Conservation (phyloP, 2,888 invertebrate species). For the Caenorhabditis macrosperma region DNA sequence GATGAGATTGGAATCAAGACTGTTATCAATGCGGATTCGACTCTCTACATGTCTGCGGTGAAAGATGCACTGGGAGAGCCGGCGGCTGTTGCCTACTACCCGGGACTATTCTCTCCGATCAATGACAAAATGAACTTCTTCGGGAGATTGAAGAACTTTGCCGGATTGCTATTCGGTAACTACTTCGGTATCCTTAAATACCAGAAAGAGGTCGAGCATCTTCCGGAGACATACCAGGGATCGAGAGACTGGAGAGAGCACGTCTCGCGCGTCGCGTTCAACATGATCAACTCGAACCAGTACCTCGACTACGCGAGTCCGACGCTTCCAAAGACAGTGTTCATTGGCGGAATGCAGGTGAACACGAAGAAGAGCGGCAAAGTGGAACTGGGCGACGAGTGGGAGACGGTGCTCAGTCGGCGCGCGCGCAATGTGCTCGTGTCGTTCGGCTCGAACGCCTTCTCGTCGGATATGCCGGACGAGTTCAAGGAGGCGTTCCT, state of each 20-base stretch:
- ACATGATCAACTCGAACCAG: constrained; percentile 33
- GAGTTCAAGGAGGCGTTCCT: constrained; percentile 46
- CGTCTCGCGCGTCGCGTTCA: constrained; percentile 25
- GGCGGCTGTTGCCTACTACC: constrained; percentile 26
- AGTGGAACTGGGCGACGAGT: constrained; percentile 30
- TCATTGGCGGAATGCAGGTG: constrained; percentile 59
- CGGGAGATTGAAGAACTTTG: constrained; percentile 26
- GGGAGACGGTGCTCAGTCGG: constrained; percentile 32
- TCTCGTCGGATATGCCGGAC: constrained; percentile 56
- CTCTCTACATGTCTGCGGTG: constrained; percentile 12
- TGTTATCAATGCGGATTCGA: constrained; percentile 40
- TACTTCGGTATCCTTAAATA: constrained; percentile 1
- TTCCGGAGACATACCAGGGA: constrained; percentile 14
- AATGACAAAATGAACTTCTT: constrained; percentile 25
- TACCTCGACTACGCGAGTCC: constrained; percentile 47
- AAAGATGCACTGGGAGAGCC: constrained; percentile 47
- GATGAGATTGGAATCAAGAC: constrained; percentile 37
- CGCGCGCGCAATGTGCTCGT: constrained; percentile 49
- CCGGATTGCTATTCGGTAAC: neutral
- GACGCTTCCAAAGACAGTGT: constrained; percentile 54
- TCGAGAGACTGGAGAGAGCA: constrained; percentile 6
- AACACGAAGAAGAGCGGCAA: constrained; percentile 49
- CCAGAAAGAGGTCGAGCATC: neutral
- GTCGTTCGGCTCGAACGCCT: constrained; percentile 59
- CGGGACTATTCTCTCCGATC: constrained; percentile 17